Evolutionary conservation across 92 coral and sea anemone species (phyloP).

Genomic region (Umimayanthus chanpuru): DNA sequence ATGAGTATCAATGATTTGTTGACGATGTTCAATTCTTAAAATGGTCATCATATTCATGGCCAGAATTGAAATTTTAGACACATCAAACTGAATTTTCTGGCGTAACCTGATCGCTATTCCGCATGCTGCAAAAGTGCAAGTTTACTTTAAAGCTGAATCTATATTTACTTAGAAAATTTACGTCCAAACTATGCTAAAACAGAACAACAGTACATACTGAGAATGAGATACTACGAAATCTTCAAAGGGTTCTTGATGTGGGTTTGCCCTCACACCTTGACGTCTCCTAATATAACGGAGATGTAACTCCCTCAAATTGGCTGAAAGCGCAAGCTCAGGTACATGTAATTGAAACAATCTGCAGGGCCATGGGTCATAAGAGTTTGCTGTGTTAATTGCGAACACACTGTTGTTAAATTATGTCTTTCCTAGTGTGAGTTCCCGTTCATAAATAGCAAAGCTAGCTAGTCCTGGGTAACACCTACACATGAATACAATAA

Average conservation of each 20-base stretch:
- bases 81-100: not conserved
- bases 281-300: not conserved
- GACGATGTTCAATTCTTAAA: not conserved
- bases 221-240: too few species aligned
- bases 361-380: too few species aligned
- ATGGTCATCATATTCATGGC: not conserved
- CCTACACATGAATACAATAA: too few species aligned
- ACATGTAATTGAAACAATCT: too few species aligned
- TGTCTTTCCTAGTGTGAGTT: not conserved
- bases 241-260: not conserved
- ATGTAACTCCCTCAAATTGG: too few species aligned
- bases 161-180: not conserved
- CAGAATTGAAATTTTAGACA: not conserved
- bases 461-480: not conserved
- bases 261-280: not conserved
- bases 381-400: too few species aligned
- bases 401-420: too few species aligned
- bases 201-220: not conserved
- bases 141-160: too few species aligned
- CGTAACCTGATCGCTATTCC: not conserved
- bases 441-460: not conserved
- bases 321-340: too few species aligned
- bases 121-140: not conserved
- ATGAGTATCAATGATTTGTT: too few species aligned
- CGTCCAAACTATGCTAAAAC: not conserved